Percentiles rank a stretch among this genome's conserved stretches.
Evolutionary conservation across 2,113 vertebrate species (phyloP).

Genomic region (Phycodurus eques): DNA sequence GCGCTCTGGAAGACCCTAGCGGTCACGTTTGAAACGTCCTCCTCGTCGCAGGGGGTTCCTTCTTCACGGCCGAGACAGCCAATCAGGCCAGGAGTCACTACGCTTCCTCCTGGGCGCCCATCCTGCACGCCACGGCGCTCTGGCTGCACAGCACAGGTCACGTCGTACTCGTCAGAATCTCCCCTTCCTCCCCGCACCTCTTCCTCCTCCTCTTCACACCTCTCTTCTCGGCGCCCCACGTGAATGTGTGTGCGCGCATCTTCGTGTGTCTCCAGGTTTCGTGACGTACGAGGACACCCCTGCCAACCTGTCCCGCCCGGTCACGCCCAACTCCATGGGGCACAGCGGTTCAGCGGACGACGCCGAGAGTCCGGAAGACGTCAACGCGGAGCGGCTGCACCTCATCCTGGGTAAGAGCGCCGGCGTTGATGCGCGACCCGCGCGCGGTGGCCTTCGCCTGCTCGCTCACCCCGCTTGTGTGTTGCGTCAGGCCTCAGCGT

Average conservation of each 20-base stretch:
- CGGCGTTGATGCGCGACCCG: background rate
- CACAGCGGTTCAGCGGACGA: constrained; percentile 71
- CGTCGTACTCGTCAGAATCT: background rate
- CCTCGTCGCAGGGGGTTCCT: constrained; percentile 78
- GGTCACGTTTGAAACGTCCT: no score
- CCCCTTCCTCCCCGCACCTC: background rate
- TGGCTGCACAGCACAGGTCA: constrained; percentile 87
- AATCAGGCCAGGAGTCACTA: constrained; percentile 83
- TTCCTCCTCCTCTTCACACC: no score
- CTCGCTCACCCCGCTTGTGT: background rate
- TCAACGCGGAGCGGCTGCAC: constrained; percentile 84
- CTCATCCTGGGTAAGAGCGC: constrained; percentile 82
- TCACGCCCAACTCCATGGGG: constrained; percentile 92
- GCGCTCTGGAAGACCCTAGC: no score
- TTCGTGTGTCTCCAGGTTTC: constrained; percentile 64
- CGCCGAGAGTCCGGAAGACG: constrained; percentile 87
- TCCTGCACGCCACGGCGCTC: constrained; percentile 86
- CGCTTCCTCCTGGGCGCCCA: constrained; percentile 83
- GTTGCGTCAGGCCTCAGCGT: constrained; percentile 82
- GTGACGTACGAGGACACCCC: constrained; percentile 79
- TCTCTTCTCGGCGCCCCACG: no score
- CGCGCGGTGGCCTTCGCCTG: background rate
- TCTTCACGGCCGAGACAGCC: constrained; percentile 86
- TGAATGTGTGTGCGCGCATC: background rate
- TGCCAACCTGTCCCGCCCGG: constrained; percentile 84